Percentiles rank a stretch among this genome's conserved stretches.
Conservation (phyloP, 2,797 vertebrate species). For the Rhinichthys osculus region DNA sequence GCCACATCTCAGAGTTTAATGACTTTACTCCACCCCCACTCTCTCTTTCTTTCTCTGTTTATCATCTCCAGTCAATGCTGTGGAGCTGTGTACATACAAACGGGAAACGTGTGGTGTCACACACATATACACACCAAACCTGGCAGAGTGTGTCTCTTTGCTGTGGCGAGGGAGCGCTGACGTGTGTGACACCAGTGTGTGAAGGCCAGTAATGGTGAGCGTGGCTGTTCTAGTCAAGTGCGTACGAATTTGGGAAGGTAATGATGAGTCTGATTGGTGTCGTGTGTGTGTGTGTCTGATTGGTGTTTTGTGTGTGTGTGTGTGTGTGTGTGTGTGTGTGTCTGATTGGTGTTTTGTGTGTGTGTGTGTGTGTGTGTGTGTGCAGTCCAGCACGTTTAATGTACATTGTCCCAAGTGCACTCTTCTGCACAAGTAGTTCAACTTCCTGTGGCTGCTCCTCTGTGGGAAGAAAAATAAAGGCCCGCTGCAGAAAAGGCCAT, state of each 20-base stretch:
- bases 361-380: constrained; percentile 17
- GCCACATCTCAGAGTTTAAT: neutral
- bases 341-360: constrained; percentile 38
- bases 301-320: constrained; percentile 41
- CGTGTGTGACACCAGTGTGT: constrained; percentile 58
- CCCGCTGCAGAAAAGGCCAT: constrained; percentile 33
- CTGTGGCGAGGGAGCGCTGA: constrained; percentile 56
- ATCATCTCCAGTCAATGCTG: constrained; percentile 1
- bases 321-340: neutral
- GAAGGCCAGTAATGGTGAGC: constrained; percentile 51
- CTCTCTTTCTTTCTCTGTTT: constrained; percentile 4
- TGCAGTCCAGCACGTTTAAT: constrained; percentile 35
- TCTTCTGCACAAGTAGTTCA: constrained; percentile 21
- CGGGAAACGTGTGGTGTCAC: constrained; percentile 20
- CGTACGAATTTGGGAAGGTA: constrained; percentile 30
- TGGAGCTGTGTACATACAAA: constrained; percentile 12
- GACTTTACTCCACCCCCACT: neutral
- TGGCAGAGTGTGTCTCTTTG: constrained; percentile 55
- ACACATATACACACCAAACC: constrained; percentile 38
- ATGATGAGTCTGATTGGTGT: constrained; percentile 42
- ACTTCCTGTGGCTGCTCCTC: constrained; percentile 39
- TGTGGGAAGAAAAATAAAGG: constrained; percentile 44
- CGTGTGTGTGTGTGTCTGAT: constrained; percentile 32
- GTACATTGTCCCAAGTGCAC: constrained; percentile 24
- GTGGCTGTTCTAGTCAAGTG: constrained; percentile 19